Base-by-base conservation (phyloP, 2,797 vertebrate genomes). In the Limnodromus scolopaceus region DNA sequence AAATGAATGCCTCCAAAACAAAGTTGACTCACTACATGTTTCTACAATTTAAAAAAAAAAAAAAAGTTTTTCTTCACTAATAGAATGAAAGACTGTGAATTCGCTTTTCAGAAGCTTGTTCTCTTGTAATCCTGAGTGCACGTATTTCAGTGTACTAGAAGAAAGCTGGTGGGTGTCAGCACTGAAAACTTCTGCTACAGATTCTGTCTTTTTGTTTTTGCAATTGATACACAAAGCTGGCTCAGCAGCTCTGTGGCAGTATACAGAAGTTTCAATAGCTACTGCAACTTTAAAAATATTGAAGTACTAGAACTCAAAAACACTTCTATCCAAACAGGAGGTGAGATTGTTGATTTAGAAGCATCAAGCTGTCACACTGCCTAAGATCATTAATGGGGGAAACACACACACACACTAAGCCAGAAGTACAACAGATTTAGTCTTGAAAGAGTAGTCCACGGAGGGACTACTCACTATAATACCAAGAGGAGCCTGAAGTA, bases 1-100 rank as follows among this genome's bases (percentile, higher is more conserved):
- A 97, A 96, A 96, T 84, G 96, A 97, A 97, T 89, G 39, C 54
- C 93, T 96, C 86, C 79, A 84, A 95, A 97, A 87, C 19, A 84
- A 93, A 68, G 38, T 92, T 88, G 54, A 72, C 65, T 96, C 86
- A 70, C 71, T 85, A 64, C 27, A 43, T 1, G 4, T 57, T 87
- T 80, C 80, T 64, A 41, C 7, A 66, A 79, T 43, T 14, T 3
- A 30, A 55, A 6, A 51, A 66, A 24, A 23, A 28, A 38, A 38
- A 30, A 36, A 16, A 61, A 45, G 2, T 19, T 53, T 63, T 17
- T 2, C 16, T 18, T 49, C 43, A 30, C 4, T 86, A 79, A 66
- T 54, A 68, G 7, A 81, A 36, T 54, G 20, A 81, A 86, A 54
- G 20, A n/a, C 4, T 45, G 7, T 32, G 13, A 5, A 43, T 30